Base-by-base conservation (phyloP, 1,140 invertebrate genomes). In the Trachymyrmex septentrionalis region DNA sequence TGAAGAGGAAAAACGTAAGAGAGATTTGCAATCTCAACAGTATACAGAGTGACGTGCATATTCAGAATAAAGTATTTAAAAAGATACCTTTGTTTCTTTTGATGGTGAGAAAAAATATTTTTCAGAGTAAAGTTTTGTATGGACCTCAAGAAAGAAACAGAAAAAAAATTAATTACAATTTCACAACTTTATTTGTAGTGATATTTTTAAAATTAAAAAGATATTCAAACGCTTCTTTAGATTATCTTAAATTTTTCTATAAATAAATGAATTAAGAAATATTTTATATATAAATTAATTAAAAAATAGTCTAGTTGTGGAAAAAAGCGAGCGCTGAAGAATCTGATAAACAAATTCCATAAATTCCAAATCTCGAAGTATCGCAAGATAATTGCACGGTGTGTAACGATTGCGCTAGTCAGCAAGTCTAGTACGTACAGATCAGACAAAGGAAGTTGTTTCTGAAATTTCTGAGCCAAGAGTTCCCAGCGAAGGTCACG, bases 401-500 rank as follows among this genome's bases (percentile, higher is more conserved):
- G n/a, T 10, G 7, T 24, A 24, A n/a, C 44, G 16, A 69, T 80
- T 69, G 24, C 57, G 12, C 34, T 76, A 76, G 34, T 38, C 73
- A 24, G 59, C 57, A 44, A 63, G 10, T 78, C 76, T 24, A 76
- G 14, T 24, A 72, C 19, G n/a, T 38, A 27, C 14, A 21, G 6
- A 53, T 27, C 14, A 67, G 16, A 19, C 24, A 34, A 57, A 53
- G 24, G 48, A 55, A 27, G 12, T 30, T 71, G 64, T 61, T 82
- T 48, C 67, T 73, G 67, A 73, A 82, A 82, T 73, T 82, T 82
- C 80, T 24, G 14, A 27, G 27, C 76, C 27, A 69, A 19, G 24
- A 57, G 73, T 86, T 78, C 30, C 53, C 12, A 27, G 53, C 73
- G 91, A 88, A 91, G 91, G 90, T 92, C 86, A 59, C 12, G n/a